Percentiles rank a stretch among this genome's conserved stretches.
Evolutionary conservation across 1,140 invertebrate genomes (phyloP).

Genomic region (Ptiloglossa arizonensis): DNA sequence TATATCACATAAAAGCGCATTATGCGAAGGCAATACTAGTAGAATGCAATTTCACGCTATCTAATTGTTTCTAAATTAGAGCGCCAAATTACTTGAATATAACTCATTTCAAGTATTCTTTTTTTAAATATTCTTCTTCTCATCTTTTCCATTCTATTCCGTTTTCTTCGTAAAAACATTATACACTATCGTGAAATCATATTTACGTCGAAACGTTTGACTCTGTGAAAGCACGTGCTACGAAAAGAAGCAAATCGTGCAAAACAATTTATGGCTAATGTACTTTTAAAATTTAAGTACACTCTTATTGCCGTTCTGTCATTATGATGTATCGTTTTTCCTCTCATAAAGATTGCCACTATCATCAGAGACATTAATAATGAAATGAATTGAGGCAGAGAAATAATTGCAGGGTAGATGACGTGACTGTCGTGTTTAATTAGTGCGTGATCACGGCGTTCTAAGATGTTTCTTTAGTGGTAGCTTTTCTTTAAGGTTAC

Average conservation of each 20-base stretch:
- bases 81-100: conserved; percentile 13
- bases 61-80: conserved; percentile 4
- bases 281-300: background rate
- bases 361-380: background rate
- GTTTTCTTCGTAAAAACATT: background rate
- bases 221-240: background rate
- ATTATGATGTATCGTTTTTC: background rate
- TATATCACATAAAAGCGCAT: conserved; percentile 50
- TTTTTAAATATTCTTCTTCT: background rate
- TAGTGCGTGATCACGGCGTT: background rate
- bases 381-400: background rate
- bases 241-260: background rate
- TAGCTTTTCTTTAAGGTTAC: background rate
- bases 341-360: background rate
- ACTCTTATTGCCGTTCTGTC: background rate
- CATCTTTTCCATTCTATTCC: background rate
- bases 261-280: background rate
- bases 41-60: conserved; percentile 39
- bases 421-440: background rate
- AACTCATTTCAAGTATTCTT: background rate
- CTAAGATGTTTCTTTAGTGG: background rate
- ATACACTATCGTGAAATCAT: background rate
- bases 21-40: conserved; percentile 54
- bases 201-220: background rate
- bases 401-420: background rate